Conservation (phyloP, 2,888 invertebrate species). For the Acleris laterana region DNA sequence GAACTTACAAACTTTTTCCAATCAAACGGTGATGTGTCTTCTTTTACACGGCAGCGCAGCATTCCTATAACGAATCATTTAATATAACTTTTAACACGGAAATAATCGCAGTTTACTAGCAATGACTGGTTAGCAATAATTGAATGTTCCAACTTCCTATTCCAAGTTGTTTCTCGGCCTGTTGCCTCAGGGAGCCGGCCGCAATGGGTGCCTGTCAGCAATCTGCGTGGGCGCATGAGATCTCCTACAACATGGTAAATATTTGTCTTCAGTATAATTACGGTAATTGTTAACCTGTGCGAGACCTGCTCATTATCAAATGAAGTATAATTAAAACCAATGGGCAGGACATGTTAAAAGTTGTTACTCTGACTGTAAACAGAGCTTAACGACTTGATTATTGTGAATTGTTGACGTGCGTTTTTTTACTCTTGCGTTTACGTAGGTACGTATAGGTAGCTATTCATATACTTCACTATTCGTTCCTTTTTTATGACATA, state of each 20-base stretch:
- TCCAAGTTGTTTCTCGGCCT: slow-evolving; percentile 39
- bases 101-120: too few species aligned
- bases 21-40: too few species aligned
- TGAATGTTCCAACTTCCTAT: slow-evolving; percentile 31
- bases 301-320: slow-evolving; percentile 27
- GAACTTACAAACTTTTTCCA: too few species aligned
- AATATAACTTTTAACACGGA: too few species aligned
- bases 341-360: slow-evolving; percentile 12
- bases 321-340: slow-evolving; percentile 33
- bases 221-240: slow-evolving; percentile 68
- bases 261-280: slow-evolving; percentile 79
- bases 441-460: too few species aligned
- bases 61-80: too few species aligned
- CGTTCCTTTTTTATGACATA: too few species aligned
- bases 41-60: too few species aligned
- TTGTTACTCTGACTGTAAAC: neutral
- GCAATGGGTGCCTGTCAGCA: slow-evolving; percentile 71
- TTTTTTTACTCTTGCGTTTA: too few species aligned
- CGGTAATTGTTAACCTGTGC: slow-evolving; percentile 57
- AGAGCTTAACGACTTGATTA: slow-evolving; percentile 6
- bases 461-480: too few species aligned
- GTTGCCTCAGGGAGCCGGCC: slow-evolving; percentile 58
- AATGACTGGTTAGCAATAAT: slow-evolving; percentile 9
- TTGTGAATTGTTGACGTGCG: neutral
- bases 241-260: slow-evolving; percentile 73